These are phyloP conservation scores for Tragopan temminckii DNA, from an alignment of 2,797 vertebrate genomes.

Conservation along the genomic window DNA sequence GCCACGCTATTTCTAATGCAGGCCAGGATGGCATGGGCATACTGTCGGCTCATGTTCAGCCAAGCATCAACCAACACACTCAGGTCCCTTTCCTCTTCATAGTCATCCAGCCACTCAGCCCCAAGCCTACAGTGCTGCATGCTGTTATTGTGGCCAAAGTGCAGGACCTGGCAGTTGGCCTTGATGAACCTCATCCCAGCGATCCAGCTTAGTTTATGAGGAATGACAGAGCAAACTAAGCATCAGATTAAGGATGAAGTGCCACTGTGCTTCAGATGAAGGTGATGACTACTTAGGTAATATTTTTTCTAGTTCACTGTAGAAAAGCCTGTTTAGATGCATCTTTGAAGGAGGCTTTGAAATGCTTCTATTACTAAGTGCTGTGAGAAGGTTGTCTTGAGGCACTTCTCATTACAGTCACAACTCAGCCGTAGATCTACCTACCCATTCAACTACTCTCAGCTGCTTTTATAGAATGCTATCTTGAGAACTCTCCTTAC, in stretches of 20 bases:
- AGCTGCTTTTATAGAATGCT: background rate
- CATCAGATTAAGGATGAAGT: background rate
- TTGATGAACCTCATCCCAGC: no score
- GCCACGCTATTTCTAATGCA: no score
- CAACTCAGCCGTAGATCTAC: background rate
- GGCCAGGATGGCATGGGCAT: no score
- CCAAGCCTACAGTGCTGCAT: no score
- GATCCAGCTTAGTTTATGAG: background rate
- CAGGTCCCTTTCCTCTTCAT: no score
- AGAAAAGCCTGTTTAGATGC: background rate
- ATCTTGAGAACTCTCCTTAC: background rate
- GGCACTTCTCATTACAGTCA: background rate
- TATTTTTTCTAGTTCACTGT: background rate
- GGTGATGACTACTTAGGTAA: background rate
- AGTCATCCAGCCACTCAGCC: no score
- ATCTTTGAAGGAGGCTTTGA: background rate
- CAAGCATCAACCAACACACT: no score
- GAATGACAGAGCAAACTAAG: background rate
- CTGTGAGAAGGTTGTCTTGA: background rate
- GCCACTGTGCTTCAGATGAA: background rate
- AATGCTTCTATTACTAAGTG: background rate
- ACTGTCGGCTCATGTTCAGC: no score
- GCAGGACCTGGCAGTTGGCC: no score
- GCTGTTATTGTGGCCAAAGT: no score
- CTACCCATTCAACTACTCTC: background rate